These are phyloP conservation scores for Lacanobia wlatinum DNA, from an alignment of 2,888 invertebrate species.

Conservation along the genomic window DNA sequence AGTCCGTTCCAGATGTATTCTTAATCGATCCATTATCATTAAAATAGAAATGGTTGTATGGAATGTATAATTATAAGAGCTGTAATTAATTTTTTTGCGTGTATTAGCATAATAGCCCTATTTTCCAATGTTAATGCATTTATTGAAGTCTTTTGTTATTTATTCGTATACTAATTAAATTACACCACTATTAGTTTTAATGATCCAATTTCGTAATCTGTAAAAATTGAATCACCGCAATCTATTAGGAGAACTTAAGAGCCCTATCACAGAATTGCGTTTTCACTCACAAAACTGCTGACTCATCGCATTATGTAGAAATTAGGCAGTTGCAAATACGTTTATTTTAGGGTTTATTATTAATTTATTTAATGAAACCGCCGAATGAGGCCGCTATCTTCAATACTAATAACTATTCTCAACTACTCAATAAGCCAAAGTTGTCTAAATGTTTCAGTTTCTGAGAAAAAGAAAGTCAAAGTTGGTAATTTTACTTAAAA, in stretches of 20 bases:
- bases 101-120: not conserved
- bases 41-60: not conserved
- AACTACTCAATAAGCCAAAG: too few relatives aligned
- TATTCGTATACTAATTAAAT: slow-evolving; percentile 11
- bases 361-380: too few relatives aligned
- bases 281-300: too few relatives aligned
- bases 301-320: too few relatives aligned
- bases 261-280: too few relatives aligned
- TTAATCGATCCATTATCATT: not conserved
- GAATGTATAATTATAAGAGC: not conserved
- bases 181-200: slow-evolving; percentile 18
- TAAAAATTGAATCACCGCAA: slow-evolving; percentile 6
- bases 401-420: too few relatives aligned
- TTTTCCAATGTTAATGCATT: slow-evolving; percentile 24
- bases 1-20: not conserved
- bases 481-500: too few relatives aligned
- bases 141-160: slow-evolving; percentile 13
- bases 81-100: not conserved
- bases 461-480: too few relatives aligned
- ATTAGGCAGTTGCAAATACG: too few relatives aligned
- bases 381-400: too few relatives aligned
- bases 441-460: too few relatives aligned
- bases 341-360: too few relatives aligned
- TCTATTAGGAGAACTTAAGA: slow-evolving; percentile 16
- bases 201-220: slow-evolving; percentile 3